Evolutionary conservation across 1,140 invertebrate genomes (phyloP).

Genomic region (Leptonema lineaticorne): DNA sequence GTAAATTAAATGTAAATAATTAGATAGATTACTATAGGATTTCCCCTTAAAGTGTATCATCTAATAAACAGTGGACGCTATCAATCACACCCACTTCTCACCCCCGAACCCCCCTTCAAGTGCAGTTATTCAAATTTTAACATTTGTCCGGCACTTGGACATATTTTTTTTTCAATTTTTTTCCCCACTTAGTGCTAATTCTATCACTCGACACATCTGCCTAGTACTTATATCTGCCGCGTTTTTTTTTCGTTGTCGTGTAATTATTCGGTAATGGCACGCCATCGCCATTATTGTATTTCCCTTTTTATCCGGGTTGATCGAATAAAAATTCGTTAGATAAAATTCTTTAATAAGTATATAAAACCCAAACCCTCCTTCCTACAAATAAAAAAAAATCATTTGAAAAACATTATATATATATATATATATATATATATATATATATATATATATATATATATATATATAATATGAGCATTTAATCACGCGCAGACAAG

Average conservation of each 20-base stretch:
- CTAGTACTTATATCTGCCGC: constrained; percentile 34
- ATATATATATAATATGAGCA: too few relatives aligned
- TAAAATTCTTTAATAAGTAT: too few relatives aligned
- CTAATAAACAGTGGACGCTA: constrained; percentile 39
- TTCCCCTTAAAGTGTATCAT: constrained; percentile 42
- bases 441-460: too few relatives aligned
- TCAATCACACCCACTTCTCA: constrained; percentile 43
- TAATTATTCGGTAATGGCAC: too few relatives aligned
- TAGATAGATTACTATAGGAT: constrained; percentile 48
- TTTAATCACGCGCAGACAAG: too few relatives aligned
- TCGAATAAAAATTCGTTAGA: too few relatives aligned
- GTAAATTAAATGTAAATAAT: constrained; percentile 47
- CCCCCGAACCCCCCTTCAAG: constrained; percentile 52
- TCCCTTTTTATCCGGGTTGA: too few relatives aligned
- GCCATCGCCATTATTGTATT: neutral
- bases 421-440: too few relatives aligned
- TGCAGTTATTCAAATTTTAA: constrained; percentile 61
- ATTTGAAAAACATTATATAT: constrained; percentile 17
- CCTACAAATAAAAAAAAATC: constrained; percentile 6
- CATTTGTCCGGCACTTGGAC: constrained; percentile 48
- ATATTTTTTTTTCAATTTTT: too few relatives aligned
- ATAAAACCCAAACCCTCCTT: too few relatives aligned
- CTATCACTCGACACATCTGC: constrained; percentile 28
- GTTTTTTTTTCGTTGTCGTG: too few relatives aligned
- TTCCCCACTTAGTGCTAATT: constrained; percentile 38